Conservation (phyloP, 2,797 vertebrate genomes). For the Lithobates pipiens region DNA sequence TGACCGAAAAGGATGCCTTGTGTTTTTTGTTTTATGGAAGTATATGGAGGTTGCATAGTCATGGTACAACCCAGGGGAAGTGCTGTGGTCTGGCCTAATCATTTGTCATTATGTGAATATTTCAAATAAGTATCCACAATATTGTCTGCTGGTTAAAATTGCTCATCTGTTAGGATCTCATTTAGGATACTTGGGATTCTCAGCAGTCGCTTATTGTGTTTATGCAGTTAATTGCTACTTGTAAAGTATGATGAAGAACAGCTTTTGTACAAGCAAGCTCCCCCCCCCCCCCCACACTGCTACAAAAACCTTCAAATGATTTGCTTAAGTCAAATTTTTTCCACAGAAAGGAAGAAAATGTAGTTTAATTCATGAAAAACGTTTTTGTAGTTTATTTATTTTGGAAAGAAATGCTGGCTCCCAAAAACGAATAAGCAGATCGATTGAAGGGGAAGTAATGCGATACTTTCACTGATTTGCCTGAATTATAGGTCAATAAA, state of each 20-base stretch:
- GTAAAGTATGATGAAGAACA: constrained; percentile 27
- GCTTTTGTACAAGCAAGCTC: constrained; percentile 20
- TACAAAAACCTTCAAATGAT: constrained; percentile 6
- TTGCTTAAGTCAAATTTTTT: not conserved
- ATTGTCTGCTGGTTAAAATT: not conserved
- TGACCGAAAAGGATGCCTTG: no score
- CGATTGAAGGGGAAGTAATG: no score
- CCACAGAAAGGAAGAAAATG: constrained; percentile 5
- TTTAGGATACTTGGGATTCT: constrained; percentile 4
- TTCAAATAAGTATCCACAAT: not conserved
- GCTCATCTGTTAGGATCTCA: not conserved
- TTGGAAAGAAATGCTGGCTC: not conserved
- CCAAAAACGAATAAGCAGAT: no score
- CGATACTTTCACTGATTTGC: no score
- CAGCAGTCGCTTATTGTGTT: not conserved
- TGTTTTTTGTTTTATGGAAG: no score
- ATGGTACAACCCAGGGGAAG: no score
- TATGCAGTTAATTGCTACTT: constrained; percentile 25
- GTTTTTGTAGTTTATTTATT: constrained; percentile 1
- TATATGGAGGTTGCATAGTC: no score
- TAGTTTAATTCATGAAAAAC: not conserved
- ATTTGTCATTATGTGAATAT: constrained; percentile 10
- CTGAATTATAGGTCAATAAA: no score
- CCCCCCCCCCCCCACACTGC: no score
- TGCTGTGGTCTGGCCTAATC: not conserved